These are phyloP conservation scores for Reticulitermes speratus DNA, from an alignment of 1,140 invertebrate genomes.

Conservation along the genomic window DNA sequence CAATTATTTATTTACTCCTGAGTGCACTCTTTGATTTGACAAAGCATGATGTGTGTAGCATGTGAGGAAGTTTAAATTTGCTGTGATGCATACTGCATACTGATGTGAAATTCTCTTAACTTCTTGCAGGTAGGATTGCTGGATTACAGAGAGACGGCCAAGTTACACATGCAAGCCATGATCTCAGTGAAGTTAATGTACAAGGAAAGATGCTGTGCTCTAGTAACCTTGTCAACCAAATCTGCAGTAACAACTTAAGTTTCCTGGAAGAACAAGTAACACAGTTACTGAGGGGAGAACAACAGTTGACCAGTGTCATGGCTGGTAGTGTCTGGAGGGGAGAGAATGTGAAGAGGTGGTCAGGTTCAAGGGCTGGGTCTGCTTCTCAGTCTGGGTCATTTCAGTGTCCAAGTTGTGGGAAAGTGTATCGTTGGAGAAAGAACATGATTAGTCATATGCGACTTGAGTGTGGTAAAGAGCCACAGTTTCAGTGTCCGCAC, in stretches of 20 bases:
- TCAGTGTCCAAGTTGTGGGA: conserved; percentile 48
- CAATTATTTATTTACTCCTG: no score
- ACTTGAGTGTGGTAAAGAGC: conserved; percentile 63
- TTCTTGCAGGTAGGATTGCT: not conserved
- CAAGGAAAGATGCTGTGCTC: not conserved
- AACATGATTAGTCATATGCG: conserved; percentile 54
- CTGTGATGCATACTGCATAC: not conserved
- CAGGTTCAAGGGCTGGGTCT: not conserved
- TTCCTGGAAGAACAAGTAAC: not conserved
- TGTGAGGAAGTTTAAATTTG: no score
- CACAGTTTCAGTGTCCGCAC: conserved; percentile 52
- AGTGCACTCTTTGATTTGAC: no score
- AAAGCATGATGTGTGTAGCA: no score
- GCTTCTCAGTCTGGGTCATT: conserved; percentile 33
- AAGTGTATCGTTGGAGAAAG: conserved; percentile 52
- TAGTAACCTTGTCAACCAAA: not conserved
- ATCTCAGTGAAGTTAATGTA: not conserved
- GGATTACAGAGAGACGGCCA: not conserved
- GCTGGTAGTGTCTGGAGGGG: not conserved
- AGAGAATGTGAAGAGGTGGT: not conserved
- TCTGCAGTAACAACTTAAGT: not conserved
- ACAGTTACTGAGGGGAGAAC: not conserved
- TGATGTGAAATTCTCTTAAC: not conserved
- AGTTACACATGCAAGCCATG: not conserved
- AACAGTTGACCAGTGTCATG: not conserved